Percentiles rank a stretch among this genome's conserved stretches.
phyloP scores from a whole-genome alignment of 1,140 invertebrate species.

The Drosophila melanogaster region DNA sequence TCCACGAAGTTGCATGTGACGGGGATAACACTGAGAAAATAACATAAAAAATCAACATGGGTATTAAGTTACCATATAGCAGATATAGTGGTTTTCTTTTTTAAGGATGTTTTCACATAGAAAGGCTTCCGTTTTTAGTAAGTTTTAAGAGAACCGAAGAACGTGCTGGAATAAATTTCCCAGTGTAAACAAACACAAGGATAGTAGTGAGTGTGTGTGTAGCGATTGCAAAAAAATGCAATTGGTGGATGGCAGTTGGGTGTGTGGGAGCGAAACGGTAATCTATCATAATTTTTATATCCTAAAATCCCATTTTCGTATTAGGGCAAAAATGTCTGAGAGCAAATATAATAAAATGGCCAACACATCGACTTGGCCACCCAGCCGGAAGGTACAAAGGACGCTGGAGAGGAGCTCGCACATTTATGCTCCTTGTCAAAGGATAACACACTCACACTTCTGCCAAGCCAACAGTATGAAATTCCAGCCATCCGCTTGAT shows the following conservation, averaged over 20 bases:
- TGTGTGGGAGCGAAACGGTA: slow-evolving; percentile 64
- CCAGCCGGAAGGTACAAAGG: slow-evolving; percentile 20
- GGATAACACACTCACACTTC: slow-evolving; percentile 70
- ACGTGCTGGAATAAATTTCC: not conserved
- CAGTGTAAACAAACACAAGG: slow-evolving; percentile 7
- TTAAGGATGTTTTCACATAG: not conserved
- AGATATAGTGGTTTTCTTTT: too few relatives aligned
- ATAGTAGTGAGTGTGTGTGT: not conserved
- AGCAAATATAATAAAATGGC: slow-evolving; percentile 82
- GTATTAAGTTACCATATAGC: too few relatives aligned
- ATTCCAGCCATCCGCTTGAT: slow-evolving; percentile 76
- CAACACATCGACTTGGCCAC: slow-evolving; percentile 68
- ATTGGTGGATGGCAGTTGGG: slow-evolving; percentile 11
- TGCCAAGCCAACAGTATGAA: slow-evolving; percentile 66
- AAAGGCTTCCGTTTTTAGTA: not conserved
- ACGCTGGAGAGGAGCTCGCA: slow-evolving; percentile 27
- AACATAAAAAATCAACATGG: too few relatives aligned
- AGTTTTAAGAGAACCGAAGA: not conserved
- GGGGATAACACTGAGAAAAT: not conserved
- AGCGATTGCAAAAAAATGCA: slow-evolving; percentile 11
- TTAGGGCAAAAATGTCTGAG: slow-evolving; percentile 83
- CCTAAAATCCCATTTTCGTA: slow-evolving; percentile 84
- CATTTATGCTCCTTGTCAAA: slow-evolving; percentile 78
- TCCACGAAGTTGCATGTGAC: slow-evolving; percentile 45
- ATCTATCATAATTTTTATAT: slow-evolving; percentile 85